Percentiles rank a stretch among this genome's conserved stretches.
Conservation (phyloP, 2,797 vertebrate species). For the Ciconia nigra region DNA sequence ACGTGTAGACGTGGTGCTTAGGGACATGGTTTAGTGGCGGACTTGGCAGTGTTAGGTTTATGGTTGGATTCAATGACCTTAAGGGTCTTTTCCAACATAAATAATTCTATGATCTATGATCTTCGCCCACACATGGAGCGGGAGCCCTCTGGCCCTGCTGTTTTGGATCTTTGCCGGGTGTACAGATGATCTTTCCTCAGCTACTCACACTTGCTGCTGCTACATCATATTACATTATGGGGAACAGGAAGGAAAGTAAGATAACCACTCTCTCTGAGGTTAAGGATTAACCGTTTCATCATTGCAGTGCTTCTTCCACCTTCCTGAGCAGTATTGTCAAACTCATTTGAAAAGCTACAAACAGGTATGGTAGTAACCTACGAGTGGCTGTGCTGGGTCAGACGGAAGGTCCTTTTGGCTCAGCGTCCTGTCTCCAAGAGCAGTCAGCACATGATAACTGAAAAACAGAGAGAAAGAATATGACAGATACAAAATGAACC, state of each 20-base stretch:
- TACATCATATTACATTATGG: accelerated
- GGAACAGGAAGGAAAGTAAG: not conserved
- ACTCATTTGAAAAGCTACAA: not conserved
- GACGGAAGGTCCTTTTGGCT: not conserved
- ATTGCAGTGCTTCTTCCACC: not conserved
- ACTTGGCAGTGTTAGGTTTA: not conserved
- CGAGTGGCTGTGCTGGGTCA: not conserved
- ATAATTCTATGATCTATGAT: not conserved
- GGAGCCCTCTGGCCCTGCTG: not conserved
- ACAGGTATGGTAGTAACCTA: not conserved
- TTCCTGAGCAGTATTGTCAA: not conserved
- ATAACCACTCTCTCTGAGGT: not conserved
- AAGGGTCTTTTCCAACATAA: not conserved
- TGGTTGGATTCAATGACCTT: accelerated
- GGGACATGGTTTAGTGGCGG: not conserved
- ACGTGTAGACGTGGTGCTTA: accelerated
- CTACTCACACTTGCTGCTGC: not conserved
- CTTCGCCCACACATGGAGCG: accelerated
- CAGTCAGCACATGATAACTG: not conserved
- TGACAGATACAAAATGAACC: not conserved
- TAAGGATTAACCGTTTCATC: not conserved
- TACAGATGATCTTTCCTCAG: not conserved
- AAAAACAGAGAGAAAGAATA: not conserved
- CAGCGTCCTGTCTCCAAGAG: not conserved
- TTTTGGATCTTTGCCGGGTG: not conserved